These are phyloP conservation scores for Enhydra lutris DNA, from an alignment of 2,113 vertebrate genomes.

Conservation along the genomic window DNA sequence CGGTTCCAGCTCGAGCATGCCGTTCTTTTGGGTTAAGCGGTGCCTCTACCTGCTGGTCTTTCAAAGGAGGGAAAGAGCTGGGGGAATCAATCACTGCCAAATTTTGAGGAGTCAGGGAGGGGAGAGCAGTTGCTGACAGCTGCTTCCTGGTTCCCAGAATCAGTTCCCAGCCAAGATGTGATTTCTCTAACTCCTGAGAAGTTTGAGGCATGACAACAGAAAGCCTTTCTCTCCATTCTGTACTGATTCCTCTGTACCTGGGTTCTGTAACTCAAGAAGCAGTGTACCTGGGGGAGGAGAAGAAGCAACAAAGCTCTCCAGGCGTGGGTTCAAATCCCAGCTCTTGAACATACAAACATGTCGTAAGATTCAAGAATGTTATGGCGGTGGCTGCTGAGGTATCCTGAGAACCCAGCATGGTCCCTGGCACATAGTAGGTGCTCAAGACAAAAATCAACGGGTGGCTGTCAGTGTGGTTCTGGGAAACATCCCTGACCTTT, in stretches of 20 bases:
- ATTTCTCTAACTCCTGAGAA: background rate
- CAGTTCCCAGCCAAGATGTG: background rate
- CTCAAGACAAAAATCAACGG: background rate
- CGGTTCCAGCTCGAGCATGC: accelerated
- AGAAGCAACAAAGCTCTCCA: too few relatives aligned
- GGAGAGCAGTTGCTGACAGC: background rate
- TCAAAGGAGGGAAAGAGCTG: background rate
- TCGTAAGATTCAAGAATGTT: background rate
- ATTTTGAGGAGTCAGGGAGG: background rate
- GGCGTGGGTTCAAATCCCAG: background rate
- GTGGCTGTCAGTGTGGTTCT: background rate
- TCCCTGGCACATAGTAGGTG: background rate
- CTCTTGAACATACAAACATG: background rate
- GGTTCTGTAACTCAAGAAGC: background rate
- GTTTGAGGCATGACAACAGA: background rate
- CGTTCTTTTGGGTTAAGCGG: accelerated
- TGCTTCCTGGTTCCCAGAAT: background rate
- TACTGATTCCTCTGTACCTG: background rate
- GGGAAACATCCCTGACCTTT: background rate
- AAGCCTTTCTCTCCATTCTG: background rate
- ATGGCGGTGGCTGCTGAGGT: background rate
- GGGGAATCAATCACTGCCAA: too few relatives aligned
- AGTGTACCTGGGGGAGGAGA: background rate
- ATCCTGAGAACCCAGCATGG: background rate
- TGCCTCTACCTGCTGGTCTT: background rate